Base-by-base conservation (phyloP, 2,888 invertebrate genomes). In the Biston stratarius region DNA sequence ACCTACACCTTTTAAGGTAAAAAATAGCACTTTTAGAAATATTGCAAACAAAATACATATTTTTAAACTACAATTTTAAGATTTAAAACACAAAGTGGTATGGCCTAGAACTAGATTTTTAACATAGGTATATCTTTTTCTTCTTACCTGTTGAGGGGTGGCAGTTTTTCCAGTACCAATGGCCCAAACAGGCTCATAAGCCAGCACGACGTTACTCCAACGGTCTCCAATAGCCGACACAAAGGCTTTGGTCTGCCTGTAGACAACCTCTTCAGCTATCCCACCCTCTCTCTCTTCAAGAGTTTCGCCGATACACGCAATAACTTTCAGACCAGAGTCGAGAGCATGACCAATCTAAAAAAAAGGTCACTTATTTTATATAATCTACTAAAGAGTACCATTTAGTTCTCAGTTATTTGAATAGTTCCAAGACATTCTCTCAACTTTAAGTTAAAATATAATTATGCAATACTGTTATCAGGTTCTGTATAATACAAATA, bases 181-280 rank as follows among this genome's bases (percentile, higher is more conserved):
- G 58, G 99, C 99, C 99, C 99, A 99, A 0, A 99, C 99, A 15
- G 99, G 99, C 88, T 99, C 99, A 86, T 99, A 99, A n/a, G 99
- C 99, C 61, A 99, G 92, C 6, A 99, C 99, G 36, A 99, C 98
- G 77, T 97, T 97, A 63, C 94, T 95, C 98, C 98, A 94, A 68
- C 90, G 91, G 70, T 82, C 85, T 14, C 92, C 96, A 73, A 98
- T 95, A 84, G 96, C 96, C 77, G 96, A 95, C 11, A 97, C 95
- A 69, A 99, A 96, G 0, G 98, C 98, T 84, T 97, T 96, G 57
- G 97, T 97, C 93, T 99, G 99, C 71, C 96, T 94, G 84, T 96
- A 98, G 9, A 98, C 97, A n/a, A 99, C 99, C 77, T 97, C 98
- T 82, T 99, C 97, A 1, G 99, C 99, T 88, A 98, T 96, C 24